These are phyloP conservation scores for Phoenoteleia sp. DNA, from an alignment of 2,888 invertebrate species.

Conservation along the genomic window DNA sequence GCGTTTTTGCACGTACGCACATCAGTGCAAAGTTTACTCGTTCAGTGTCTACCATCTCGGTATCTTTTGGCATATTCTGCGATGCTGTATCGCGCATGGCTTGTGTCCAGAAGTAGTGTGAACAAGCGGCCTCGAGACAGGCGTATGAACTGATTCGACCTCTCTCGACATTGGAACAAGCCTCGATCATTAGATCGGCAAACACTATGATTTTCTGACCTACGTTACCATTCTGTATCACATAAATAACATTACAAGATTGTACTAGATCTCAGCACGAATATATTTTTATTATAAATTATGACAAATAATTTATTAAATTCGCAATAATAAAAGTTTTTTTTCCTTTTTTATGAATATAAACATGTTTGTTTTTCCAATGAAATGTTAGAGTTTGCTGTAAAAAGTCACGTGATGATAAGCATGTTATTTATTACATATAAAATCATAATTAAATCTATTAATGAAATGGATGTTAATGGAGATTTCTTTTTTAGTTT, in stretches of 20 bases:
- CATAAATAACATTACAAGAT: constrained; percentile 14
- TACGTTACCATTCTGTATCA: constrained; percentile 22
- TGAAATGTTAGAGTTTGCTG: too few species aligned
- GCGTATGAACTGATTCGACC: constrained; percentile 47
- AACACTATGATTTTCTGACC: constrained; percentile 48
- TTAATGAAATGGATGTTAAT: constrained; percentile 33
- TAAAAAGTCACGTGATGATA: too few species aligned
- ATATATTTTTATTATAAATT: too few species aligned
- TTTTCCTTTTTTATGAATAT: too few species aligned
- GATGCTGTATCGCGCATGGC: constrained; percentile 40
- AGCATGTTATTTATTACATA: background rate
- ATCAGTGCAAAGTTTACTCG: constrained; percentile 39
- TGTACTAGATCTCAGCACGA: too few species aligned
- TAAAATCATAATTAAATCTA: constrained; percentile 12
- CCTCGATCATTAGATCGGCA: constrained; percentile 35
- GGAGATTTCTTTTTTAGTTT: constrained; percentile 75
- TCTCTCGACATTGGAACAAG: constrained; percentile 40
- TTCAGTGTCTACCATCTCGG: constrained; percentile 27
- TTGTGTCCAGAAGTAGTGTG: constrained; percentile 43
- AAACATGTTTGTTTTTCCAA: too few species aligned
- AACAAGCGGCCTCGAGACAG: constrained; percentile 46
- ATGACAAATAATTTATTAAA: too few species aligned
- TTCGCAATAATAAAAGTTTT: too few species aligned
- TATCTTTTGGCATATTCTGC: constrained; percentile 49
- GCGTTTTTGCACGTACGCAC: constrained; percentile 37